These are phyloP conservation scores for Epinephelus malabaricus DNA, from an alignment of 2,797 vertebrate genomes.

Conservation along the genomic window DNA sequence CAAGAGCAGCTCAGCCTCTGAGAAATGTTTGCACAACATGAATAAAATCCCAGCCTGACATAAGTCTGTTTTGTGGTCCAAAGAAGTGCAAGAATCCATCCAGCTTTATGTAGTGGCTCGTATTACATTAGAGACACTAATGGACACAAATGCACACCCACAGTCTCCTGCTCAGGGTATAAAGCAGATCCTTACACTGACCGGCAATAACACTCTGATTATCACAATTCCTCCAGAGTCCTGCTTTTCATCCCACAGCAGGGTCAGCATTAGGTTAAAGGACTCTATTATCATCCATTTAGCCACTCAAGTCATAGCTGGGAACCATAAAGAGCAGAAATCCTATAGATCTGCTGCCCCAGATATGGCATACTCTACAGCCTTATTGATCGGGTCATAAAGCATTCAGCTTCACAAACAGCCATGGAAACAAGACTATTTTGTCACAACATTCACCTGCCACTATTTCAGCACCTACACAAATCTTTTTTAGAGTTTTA, in stretches of 20 bases:
- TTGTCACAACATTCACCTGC: conserved; percentile 27
- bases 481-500: conserved; percentile 1
- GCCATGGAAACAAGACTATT: conserved; percentile 36
- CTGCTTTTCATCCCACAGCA: conserved; percentile 49
- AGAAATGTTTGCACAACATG: conserved; percentile 46
- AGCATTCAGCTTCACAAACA: conserved; percentile 54
- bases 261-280: conserved; percentile 69
- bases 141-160: conserved; percentile 16
- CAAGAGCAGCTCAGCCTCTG: conserved; percentile 27
- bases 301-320: conserved; percentile 35
- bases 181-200: conserved; percentile 37
- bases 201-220: conserved; percentile 46
- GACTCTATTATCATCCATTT: conserved; percentile 61
- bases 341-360: conserved; percentile 57
- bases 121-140: conserved; percentile 26
- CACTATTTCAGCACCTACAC: conserved; percentile 22
- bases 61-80: conserved; percentile 12
- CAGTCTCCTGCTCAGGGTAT: conserved; percentile 2
- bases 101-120: conserved; percentile 20
- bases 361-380: conserved; percentile 30
- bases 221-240: conserved; percentile 36
- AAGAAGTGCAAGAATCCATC: conserved; percentile 31
- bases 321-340: conserved; percentile 60
- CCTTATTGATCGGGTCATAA: conserved; percentile 68
- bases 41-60: conserved; percentile 17